Evolutionary conservation across 2,797 vertebrate species (phyloP), one percentile per base, ranked within the genome.

Genomic region (Oreortyx pictus): DNA sequence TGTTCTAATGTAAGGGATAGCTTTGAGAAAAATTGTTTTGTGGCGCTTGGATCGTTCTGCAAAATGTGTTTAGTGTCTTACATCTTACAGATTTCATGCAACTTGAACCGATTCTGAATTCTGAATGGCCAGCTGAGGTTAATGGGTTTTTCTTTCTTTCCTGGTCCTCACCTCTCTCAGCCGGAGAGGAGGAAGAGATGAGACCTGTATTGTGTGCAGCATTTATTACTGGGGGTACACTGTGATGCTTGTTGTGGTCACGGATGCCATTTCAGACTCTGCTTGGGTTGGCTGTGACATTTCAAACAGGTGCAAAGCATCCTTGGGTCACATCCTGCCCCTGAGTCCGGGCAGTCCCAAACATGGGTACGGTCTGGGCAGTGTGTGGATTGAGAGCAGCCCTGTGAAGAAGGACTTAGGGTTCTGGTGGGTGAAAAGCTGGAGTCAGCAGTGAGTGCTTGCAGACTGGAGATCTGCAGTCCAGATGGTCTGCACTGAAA

Each of bases 71-170:
- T 43, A 49, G 70, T 79, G 79, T 27, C 3, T 82, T 88, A 5
- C 41, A 20, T n/a, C 24, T 76, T 88, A 64, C 33, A 49, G 64
- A 46, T 71, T 71, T 84, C 31, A 39, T n/a, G 8, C 0, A 3
- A 25, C 25, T 81, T 82, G 25, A 89, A 67, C 76, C 49, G 62
- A 66, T 86, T 83, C 35, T 41, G 61, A 89, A 83, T 9, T 74
- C 41, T 82, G 62, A 73, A 79, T 57, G 70, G 25, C 43, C 39
- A 29, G 16, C 24, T 68, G 59, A 65, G 71, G 37, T 82, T 92
- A 90, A 78, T 82, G 57, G 18, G 67, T 9, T 67, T 87, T 76
- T 89, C 4, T 76, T 79, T 91, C 47, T 91, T 88, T 74, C 35
- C 24, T 70, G 11, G 41, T 54, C 59, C 74, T 87, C 62, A 41